phyloP scores from a whole-genome alignment of 1,140 invertebrate species.

The Lordiphosa stackelbergi region DNA sequence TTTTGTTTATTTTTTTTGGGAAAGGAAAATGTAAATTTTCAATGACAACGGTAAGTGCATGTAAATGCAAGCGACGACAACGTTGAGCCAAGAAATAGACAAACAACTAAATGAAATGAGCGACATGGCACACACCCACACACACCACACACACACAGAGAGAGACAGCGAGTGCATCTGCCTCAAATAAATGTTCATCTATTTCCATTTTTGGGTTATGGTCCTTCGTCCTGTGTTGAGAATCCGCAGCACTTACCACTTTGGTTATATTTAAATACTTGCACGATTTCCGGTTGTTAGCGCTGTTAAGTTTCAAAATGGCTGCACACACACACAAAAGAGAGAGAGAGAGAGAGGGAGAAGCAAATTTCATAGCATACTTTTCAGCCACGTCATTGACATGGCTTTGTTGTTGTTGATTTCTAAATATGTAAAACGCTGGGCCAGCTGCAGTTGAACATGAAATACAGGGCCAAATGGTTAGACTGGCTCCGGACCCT shows the following conservation, averaged over 20 bases:
- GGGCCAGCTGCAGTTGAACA: conserved; percentile 12
- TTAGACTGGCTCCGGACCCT: conserved; percentile 2
- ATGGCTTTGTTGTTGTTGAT: conserved; percentile 20
- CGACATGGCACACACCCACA: conserved; percentile 15
- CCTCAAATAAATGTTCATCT: conserved; percentile 68
- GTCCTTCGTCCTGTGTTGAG: conserved; percentile 5
- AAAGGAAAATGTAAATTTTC: conserved; percentile 58
- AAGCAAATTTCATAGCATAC: conserved; percentile 46
- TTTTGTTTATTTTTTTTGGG: conserved; percentile 31
- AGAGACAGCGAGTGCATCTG: conserved; percentile 19
- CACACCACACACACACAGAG: conserved; percentile 1
- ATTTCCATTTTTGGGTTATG: conserved; percentile 66
- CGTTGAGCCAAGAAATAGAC: background rate
- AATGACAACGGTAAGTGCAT: conserved; percentile 73
- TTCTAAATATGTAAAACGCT: conserved; percentile 19
- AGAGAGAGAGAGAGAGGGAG: background rate
- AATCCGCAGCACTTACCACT: conserved; percentile 54
- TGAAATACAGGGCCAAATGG: conserved; percentile 5
- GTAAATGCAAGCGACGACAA: conserved; percentile 49
- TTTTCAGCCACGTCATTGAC: conserved; percentile 38
- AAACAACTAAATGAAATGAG: conserved; percentile 27
- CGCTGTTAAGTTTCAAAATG: conserved; percentile 57
- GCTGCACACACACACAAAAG: conserved; percentile 6
- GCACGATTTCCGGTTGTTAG: conserved; percentile 72
- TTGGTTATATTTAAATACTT: conserved; percentile 69